Evolutionary conservation across 2,888 invertebrate genomes (phyloP), one percentile per base, ranked within the genome.

Genomic region (Athalia cordata): DNA sequence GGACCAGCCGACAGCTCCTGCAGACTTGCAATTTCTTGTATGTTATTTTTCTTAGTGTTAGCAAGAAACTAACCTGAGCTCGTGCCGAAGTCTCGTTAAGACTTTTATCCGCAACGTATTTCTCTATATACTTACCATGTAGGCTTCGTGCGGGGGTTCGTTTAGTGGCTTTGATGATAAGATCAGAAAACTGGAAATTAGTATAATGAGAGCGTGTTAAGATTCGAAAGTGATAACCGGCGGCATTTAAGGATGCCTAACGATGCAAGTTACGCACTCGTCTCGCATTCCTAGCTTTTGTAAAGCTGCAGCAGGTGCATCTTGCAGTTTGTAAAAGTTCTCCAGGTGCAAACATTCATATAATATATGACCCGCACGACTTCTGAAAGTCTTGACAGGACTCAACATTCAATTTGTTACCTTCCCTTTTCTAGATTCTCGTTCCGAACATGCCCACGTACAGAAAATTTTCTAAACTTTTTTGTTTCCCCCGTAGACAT

Each of bases 171-270:
- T 45, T 75, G 62, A 29, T 43, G 61, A 64, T 64, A 75, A 9
- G 75, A 75, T 75, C 75, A n/a, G 75, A 43, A 50, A 52, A 43
- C 75, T 49, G 75, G 75, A 75, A 75, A 75, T 75, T 64, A 59
- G 75, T 50, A 62, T 64, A 49, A 29, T 50, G 50, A 61, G 29
- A 75, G 62, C 64, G 50, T 75, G 75, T 64, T 49, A 75, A 62
- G 75, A 75, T 75, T 57, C 59, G 15, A 52, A 62, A 49, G 62
- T 75, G 29, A 50, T 13, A 45, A 9, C 29, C 62, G 49, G 50
- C 61, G 64, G 45, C 75, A 50, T 61, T 64, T 52, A 47, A 29
- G 11, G 62, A 72, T 47, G 57, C 52, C 3, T 15, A 15, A 59
- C 59, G 8, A 59, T 59, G 72, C 59, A 13, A 47, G 13, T 43